Evolutionary conservation across 2,888 invertebrate species (phyloP).

Genomic region (Tipula confusa): DNA sequence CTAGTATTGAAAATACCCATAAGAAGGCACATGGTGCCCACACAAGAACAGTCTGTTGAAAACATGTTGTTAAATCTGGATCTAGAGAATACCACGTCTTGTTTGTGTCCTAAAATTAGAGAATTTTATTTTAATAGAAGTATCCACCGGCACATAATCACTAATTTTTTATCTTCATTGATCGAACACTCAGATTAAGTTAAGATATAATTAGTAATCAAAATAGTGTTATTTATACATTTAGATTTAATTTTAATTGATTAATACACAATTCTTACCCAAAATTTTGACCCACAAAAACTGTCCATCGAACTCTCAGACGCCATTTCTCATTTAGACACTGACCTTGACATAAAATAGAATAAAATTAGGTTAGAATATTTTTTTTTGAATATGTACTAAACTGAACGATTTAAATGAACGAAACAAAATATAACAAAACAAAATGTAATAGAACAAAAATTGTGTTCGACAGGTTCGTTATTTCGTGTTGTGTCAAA

Average conservation of each 20-base stretch:
- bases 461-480: background rate
- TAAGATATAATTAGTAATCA: background rate
- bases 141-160: constrained; percentile 32
- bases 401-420: background rate
- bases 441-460: background rate
- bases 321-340: background rate
- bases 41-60: constrained; percentile 82
- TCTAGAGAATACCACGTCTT: constrained; percentile 74
- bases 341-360: background rate
- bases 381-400: background rate
- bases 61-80: constrained; percentile 86
- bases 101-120: constrained; percentile 60
- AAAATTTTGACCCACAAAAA: constrained; percentile 75
- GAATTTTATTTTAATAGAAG: background rate
- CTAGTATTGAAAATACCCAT: constrained; percentile 71
- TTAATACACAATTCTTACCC: constrained; percentile 58
- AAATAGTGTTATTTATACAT: background rate
- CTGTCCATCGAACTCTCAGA: constrained; percentile 55
- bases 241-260: background rate
- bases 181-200: background rate
- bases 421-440: background rate
- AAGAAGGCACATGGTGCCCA: constrained; percentile 86
- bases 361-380: background rate
- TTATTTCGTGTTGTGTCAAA: background rate
- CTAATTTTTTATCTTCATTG: background rate